A percentile compares a stretch with the other conserved stretches of the same genome.
Conservation (phyloP, 2,888 invertebrate genomes). For the Agrochola macilenta region DNA sequence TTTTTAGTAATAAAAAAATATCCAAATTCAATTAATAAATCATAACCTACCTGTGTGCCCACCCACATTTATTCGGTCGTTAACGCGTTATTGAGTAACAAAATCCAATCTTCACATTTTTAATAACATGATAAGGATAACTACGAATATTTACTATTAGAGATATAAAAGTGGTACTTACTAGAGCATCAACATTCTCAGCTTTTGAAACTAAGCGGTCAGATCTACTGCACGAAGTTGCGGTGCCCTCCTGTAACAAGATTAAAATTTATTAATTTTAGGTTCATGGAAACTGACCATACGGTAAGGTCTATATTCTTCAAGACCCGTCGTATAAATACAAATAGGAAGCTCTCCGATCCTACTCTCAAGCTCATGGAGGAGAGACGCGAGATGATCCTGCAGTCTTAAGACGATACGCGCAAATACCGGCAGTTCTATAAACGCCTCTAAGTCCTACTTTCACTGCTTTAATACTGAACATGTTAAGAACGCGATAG, state of each 20-base stretch:
- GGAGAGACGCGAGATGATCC: too few species aligned
- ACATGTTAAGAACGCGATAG: too few species aligned
- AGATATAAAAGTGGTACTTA: conserved; percentile 25
- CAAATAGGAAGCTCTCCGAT: too few species aligned
- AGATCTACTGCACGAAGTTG: conserved; percentile 2
- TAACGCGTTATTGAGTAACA: background rate
- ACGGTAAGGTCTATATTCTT: too few species aligned
- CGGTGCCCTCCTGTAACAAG: conserved; percentile 34
- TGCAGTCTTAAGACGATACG: too few species aligned
- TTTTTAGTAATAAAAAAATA: background rate
- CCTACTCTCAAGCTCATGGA: too few species aligned
- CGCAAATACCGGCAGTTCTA: too few species aligned
- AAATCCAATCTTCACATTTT: background rate
- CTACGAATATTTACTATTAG: background rate
- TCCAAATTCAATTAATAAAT: background rate
- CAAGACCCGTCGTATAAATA: too few species aligned
- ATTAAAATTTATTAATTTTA: background rate
- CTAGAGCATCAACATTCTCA: conserved; percentile 28
- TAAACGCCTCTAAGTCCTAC: too few species aligned
- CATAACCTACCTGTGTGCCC: background rate
- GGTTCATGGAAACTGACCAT: too few species aligned
- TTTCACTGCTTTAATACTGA: too few species aligned
- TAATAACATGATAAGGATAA: background rate
- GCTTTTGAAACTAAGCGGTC: conserved; percentile 29
- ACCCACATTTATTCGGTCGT: background rate